Base-by-base conservation (phyloP, 1,140 invertebrate genomes). In the Oreohelix idahoensis region DNA sequence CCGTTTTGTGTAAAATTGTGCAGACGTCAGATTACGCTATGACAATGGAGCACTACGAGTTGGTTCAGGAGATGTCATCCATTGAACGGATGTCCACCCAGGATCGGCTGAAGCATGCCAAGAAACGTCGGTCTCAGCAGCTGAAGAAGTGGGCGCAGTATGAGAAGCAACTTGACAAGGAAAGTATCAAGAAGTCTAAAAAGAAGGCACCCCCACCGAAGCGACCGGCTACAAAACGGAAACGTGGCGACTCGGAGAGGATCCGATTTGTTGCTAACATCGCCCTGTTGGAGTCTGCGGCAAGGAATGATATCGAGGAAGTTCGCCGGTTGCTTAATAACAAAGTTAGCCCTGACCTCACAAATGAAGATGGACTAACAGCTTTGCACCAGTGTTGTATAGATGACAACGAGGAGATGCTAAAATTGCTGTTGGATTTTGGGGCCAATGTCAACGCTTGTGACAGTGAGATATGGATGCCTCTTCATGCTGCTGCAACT, bases 331-430 rank as follows among this genome's bases (percentile, higher is more conserved):
- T 99, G 69, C 93, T 99, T 77, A 95, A 96, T 86, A 95, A 95
- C 84, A 96, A 96, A 38, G 98, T 99, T 0, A 97, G 96, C 92
- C 98, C 98, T 11, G 97, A 99, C 94, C 97, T 97, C 0, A 97
- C 97, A 8, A 99, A 99, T 92, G 98, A 99, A 93, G 98, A 99
- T 93, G 98, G 98, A 11, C 93, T 99, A 36, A 99, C 98, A 70
- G 98, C 98, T 17, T 93, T 99, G 42, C 98, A 99, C 94, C 98
- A 99, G 94, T 99, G 98, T 93, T 99, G 98, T 91, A 99, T 99
- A 87, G 98, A 99, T 93, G 97, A 99, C 92, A 99, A 98, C 92
- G 97, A 98, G 92, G 96, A 98, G 78, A 99, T 99, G 97, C 95
- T 99, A 94, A 95, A 96, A 85, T 93, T 99, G 10, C 94, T 99